These are phyloP conservation scores for Epinotia demarniana DNA, from an alignment of 2,888 invertebrate species.

Conservation along the genomic window DNA sequence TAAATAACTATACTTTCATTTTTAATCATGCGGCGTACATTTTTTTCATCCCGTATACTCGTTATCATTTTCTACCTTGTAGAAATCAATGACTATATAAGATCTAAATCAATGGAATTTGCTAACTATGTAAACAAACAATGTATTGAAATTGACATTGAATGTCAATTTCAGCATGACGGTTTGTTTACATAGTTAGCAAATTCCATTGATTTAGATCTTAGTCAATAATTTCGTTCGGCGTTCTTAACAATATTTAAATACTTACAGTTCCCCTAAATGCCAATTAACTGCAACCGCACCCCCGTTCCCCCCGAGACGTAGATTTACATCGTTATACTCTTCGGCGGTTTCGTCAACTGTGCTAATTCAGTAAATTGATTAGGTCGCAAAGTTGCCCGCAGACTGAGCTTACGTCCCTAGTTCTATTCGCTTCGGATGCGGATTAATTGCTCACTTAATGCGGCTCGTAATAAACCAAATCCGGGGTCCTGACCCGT, in stretches of 20 bases:
- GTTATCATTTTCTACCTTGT: too few relatives aligned
- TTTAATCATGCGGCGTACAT: too few relatives aligned
- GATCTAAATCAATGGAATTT: too few relatives aligned
- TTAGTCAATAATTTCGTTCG: too few relatives aligned
- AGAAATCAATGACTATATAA: too few relatives aligned
- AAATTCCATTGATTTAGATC: too few relatives aligned
- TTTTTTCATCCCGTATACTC: too few relatives aligned
- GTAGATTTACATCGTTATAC: conserved; percentile 26
- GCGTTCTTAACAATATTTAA: not conserved
- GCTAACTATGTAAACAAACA: too few relatives aligned
- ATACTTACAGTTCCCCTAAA: not conserved
- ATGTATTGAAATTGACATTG: too few relatives aligned
- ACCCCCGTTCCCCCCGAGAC: conserved; percentile 1
- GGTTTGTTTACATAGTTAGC: too few relatives aligned
- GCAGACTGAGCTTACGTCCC: conserved; percentile 64
- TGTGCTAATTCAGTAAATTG: conserved; percentile 62
- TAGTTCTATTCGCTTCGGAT: conserved; percentile 65
- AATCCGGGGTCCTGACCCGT: conserved; percentile 71
- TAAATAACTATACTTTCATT: too few relatives aligned
- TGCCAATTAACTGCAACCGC: conserved; percentile 53
- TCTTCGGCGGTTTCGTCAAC: conserved; percentile 45
- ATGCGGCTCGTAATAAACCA: conserved; percentile 73
- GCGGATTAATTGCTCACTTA: conserved; percentile 73
- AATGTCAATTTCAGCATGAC: too few relatives aligned
- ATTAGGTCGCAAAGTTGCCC: conserved; percentile 64